Base-by-base conservation (phyloP, 2,113 vertebrate species). In the Dromiciops gliroides region DNA sequence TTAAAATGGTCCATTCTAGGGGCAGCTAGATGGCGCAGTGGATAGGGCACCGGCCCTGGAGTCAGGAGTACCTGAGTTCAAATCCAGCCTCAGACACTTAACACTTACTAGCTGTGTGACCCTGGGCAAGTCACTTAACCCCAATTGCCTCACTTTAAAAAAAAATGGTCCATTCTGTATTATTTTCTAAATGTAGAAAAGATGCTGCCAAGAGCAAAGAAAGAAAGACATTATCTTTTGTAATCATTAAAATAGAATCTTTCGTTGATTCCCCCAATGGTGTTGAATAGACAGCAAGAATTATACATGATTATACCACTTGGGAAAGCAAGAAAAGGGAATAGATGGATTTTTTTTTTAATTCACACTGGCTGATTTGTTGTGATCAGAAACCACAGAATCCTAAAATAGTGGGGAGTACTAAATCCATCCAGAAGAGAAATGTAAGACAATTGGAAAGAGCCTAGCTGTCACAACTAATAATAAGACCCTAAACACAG, bases 281-380 rank as follows among this genome's bases (percentile, higher is more conserved):
- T 91, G 93, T 60, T 50, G 0, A 94, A 47, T 6, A 95, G 92
- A 96, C 93, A 97, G 92, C 92, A 96, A 95, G 93, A 97, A 97
- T 96, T 97, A 95, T 28, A 19, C 75, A 90, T 97, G 96, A 95
- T 96, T 97, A 95, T 0, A 37, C 90, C 91, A 97, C 93, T 97
- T 92, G 94, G 56, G 90, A 94, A 96, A 96, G 83, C 92, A 7
- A 94, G 16, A 95, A 95, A 94, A 97, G 92, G 89, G 97, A 98
- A 96, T 2, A 95, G 52, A 92, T 95, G n/a, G 60, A 89, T 90
- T 95, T 97, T 92, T 97, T 97, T 97, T 97, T 95, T n/a, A n/a
- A 93, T 97, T 97, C 93, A 96, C 89, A 47, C 67, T 94, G 51
- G 48, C 89, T 90, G 93, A 96, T 94, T 97, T 96, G 44, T 96